Evolutionary conservation across 2,797 vertebrate genomes (phyloP).

Genomic region (Anguilla marmorata): DNA sequence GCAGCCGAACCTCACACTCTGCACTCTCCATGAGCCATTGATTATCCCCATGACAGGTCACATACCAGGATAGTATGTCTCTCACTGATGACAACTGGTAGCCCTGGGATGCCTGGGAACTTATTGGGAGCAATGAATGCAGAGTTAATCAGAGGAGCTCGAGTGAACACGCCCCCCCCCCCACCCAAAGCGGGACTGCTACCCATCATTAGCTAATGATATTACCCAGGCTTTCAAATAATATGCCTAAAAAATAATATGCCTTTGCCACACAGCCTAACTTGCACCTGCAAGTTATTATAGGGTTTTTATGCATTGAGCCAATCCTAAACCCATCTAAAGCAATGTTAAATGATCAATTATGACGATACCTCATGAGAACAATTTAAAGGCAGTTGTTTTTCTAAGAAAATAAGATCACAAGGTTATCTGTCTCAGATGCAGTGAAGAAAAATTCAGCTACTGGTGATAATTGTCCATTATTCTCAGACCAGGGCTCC

Average conservation of each 20-base stretch:
- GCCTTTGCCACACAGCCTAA: neutral
- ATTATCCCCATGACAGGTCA: neutral
- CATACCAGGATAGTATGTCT: neutral
- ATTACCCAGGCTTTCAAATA: neutral
- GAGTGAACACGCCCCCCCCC: neutral
- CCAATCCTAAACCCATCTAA: neutral
- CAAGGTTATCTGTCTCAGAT: neutral
- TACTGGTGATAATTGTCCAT: neutral
- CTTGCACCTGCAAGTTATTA: neutral
- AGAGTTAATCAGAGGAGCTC: neutral
- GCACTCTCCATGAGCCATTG: neutral
- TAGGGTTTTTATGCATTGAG: neutral
- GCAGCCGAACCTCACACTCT: neutral
- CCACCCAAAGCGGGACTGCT: neutral
- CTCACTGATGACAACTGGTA: too few species aligned
- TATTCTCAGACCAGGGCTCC: neutral
- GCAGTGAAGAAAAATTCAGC: neutral
- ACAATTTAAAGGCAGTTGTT: neutral
- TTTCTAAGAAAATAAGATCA: too few species aligned
- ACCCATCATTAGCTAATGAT: neutral
- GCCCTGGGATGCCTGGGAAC: neutral
- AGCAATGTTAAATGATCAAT: neutral
- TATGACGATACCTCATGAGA: neutral
- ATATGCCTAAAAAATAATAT: neutral
- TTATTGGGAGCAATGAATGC: neutral